Conservation (phyloP, 2,888 invertebrate species). For the Chromoteleia sp. region DNA sequence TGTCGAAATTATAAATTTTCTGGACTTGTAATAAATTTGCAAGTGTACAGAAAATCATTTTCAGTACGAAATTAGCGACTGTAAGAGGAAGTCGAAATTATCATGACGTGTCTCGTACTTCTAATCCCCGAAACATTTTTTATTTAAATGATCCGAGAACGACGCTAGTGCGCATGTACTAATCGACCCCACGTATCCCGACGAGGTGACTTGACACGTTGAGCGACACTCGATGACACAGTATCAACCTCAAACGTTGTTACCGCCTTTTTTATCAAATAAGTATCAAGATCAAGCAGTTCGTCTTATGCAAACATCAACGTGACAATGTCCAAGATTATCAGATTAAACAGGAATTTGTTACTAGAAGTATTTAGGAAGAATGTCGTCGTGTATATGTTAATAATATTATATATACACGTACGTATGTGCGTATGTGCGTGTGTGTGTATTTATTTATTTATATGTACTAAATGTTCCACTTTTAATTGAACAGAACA, state of each 20-base stretch:
- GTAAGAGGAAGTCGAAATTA: no score
- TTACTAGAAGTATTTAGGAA: conserved; percentile 3
- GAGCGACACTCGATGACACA: conserved; percentile 39
- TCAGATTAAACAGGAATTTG: background rate
- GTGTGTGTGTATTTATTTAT: no score
- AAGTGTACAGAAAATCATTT: no score
- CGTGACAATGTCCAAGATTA: conserved; percentile 2
- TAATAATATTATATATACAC: no score
- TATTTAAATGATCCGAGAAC: background rate
- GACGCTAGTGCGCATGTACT: conserved; percentile 18
- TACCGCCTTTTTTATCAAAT: conserved; percentile 43
- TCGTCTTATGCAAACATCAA: conserved; percentile 35
- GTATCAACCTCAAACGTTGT: conserved; percentile 43
- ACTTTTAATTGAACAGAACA: no score
- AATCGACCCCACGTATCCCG: conserved; percentile 28
- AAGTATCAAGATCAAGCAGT: conserved; percentile 50
- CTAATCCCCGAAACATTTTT: background rate
- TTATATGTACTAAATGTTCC: no score
- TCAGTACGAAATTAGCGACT: no score
- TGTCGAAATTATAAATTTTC: no score
- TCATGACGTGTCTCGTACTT: no score
- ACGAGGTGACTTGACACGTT: conserved; percentile 32
- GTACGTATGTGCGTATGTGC: no score
- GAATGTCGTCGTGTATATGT: background rate
- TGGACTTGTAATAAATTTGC: no score